Base-by-base conservation (phyloP, 2,797 vertebrate genomes). In the Eleutherodactylus coqui region DNA sequence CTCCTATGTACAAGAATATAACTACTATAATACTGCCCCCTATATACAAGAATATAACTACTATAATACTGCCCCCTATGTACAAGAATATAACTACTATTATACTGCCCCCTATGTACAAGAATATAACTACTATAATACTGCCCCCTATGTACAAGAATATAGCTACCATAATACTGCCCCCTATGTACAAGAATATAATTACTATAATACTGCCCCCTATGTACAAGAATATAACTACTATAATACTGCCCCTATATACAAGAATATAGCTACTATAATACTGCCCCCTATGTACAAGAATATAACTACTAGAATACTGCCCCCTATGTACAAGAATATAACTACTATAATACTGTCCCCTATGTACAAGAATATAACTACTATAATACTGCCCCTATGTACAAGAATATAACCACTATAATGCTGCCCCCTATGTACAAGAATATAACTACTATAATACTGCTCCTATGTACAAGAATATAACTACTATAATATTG, bases 91-190 rank as follows among this genome's bases (percentile, higher is more conserved):
- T 67, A 67, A 67, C 62, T 36, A 19, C 29, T 34, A 67, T 67
- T 34, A 67, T 67, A 36, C 64, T 38, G 64, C n/a, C 34, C 2
- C 16, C 64, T 69, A 69, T 36, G 2, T 36, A 36, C 64, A 38
- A 69, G 64, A 69, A 69, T 69, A 69, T 62, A 69, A 69, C 34
- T 69, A 36, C 32, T 69, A 69, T 70, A 70, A 70, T 41, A 70
- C 67, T 70, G 36, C n/a, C 67, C 1, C 36, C 67, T 70, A 70
- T 43, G 10, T 70, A 70, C 67, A 70, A 43, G 21, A 70, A 43
- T n/a, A 43, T 70, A 70, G 43, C 67, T 70, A 70, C 67, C 43
- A 70, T 70, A 70, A 70, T 41, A 70, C 67, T 70, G 36, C 38
- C 36, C 2, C 36, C 36, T 41, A 70, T 70, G 2, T 69, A 69